Conservation (phyloP, 2,113 vertebrate species). For the Columbina picui region DNA sequence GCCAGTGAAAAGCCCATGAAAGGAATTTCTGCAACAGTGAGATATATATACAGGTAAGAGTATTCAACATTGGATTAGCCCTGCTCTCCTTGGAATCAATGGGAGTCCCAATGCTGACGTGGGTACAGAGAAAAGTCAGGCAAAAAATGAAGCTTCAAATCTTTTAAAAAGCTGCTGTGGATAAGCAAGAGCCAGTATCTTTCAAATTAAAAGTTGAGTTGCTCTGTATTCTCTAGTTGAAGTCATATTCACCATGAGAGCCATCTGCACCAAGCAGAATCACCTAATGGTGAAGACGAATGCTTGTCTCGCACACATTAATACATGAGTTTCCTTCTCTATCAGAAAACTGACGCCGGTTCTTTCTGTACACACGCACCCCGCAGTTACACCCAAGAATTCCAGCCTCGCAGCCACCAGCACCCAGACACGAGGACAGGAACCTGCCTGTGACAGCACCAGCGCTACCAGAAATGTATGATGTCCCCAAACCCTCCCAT, state of each 20-base stretch:
- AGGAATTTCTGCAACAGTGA: neutral
- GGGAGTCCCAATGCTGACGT: neutral
- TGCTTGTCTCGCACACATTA: neutral
- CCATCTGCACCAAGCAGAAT: neutral
- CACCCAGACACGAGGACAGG: too few species aligned
- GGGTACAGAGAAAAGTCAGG: neutral
- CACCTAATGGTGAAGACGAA: neutral
- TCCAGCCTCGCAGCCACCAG: too few species aligned
- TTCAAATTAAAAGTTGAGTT: neutral
- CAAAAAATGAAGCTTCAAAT: neutral
- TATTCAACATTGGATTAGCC: neutral
- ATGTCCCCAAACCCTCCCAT: neutral
- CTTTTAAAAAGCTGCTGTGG: neutral
- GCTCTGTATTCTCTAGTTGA: neutral
- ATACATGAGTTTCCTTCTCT: neutral
- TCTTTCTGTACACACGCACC: neutral
- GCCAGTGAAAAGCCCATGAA: neutral
- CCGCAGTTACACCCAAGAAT: neutral
- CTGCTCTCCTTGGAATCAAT: neutral
- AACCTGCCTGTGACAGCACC: too few species aligned
- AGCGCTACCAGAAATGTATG: neutral
- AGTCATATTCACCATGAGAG: too few species aligned
- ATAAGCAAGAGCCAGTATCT: neutral
- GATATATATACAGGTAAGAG: neutral
- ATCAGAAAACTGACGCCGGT: neutral